Evolutionary conservation across 1,140 invertebrate species (phyloP).

Genomic region (Drosophila elegans): DNA sequence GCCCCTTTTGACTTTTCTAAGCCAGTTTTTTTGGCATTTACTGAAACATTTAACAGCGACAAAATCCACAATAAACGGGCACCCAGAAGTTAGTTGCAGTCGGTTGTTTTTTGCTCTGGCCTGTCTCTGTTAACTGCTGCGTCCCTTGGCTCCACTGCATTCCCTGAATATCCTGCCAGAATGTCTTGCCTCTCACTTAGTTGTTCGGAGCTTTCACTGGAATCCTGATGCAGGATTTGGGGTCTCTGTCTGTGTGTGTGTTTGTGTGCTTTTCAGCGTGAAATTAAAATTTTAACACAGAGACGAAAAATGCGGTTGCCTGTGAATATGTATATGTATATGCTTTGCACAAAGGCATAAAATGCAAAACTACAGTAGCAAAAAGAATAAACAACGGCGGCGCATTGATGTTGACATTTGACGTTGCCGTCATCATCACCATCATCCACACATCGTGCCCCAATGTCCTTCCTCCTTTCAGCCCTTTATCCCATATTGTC

Average conservation of each 20-base stretch:
- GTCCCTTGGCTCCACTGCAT: not conserved
- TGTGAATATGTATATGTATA: constrained; percentile 41
- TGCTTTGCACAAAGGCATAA: constrained; percentile 22
- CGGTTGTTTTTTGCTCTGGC: constrained; percentile 5
- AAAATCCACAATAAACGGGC: constrained; percentile 57
- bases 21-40: constrained; percentile 33
- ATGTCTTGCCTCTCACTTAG: constrained; percentile 11
- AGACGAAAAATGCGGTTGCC: constrained; percentile 53
- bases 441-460: constrained; percentile 32
- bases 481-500: constrained; percentile 63
- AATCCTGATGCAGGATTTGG: constrained; percentile 9
- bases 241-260: constrained; percentile 8
- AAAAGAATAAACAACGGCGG: constrained; percentile 57
- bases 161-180: constrained; percentile 3
- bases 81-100: constrained; percentile 41
- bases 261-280: constrained; percentile 72
- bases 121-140: constrained; percentile 5
- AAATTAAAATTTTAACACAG: constrained; percentile 76
- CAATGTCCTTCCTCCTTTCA: constrained; percentile 27
- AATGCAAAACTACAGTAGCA: constrained; percentile 59
- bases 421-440: constrained; percentile 61
- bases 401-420: constrained; percentile 78
- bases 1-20: constrained; percentile 8
- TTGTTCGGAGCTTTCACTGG: not conserved
- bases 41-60: constrained; percentile 62